These are phyloP conservation scores for Melitaea athalia DNA, from an alignment of 2,888 invertebrate genomes.

Conservation along the genomic window DNA sequence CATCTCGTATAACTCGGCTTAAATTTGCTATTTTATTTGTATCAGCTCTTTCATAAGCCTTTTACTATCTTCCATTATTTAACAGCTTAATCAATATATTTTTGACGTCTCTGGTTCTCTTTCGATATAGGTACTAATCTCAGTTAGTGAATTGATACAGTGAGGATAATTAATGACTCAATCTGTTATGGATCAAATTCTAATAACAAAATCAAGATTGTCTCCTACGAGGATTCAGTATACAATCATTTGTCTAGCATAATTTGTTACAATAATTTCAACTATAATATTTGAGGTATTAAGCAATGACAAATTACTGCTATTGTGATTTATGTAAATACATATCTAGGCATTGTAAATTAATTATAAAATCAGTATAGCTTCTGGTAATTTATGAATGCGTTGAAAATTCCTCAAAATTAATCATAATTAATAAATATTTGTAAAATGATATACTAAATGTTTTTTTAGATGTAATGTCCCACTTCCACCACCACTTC, in stretches of 20 bases:
- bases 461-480: no score
- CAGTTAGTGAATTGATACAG: no score
- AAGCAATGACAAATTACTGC: constrained; percentile 5
- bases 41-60: no score
- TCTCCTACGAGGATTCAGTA: background rate
- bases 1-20: no score
- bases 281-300: background rate
- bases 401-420: constrained; percentile 1
- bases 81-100: background rate
- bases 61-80: no score
- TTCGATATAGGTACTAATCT: background rate
- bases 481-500: no score
- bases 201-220: no score
- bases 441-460: background rate
- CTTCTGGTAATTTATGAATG: constrained; percentile 5
- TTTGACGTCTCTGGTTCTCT: background rate
- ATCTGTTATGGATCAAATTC: no score
- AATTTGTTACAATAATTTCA: background rate
- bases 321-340: constrained; percentile 9
- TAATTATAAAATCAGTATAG: background rate
- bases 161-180: no score
- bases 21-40: no score
- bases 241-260: background rate
- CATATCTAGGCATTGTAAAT: background rate
- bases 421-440: constrained; percentile 1